These are phyloP conservation scores for Hucho hucho DNA, from an alignment of 2,113 vertebrate genomes.

Conservation along the genomic window DNA sequence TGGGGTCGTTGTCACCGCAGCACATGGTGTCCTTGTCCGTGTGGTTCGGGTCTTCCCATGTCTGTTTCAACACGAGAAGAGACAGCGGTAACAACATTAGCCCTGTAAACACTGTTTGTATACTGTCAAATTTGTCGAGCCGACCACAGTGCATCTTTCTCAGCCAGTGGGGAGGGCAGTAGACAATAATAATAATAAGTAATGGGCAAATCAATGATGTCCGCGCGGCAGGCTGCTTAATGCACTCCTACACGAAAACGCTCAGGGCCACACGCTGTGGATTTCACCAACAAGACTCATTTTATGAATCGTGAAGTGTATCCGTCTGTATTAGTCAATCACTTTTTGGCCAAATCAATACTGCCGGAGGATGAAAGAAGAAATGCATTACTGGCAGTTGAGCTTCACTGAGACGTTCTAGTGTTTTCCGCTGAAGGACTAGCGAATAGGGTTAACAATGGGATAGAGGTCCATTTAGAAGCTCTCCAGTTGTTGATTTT, in stretches of 20 bases:
- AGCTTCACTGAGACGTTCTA: too few relatives aligned
- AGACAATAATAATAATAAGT: not conserved
- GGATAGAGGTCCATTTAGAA: too few relatives aligned
- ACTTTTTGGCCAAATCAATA: not conserved
- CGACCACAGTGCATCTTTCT: not conserved
- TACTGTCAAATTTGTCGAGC: not conserved
- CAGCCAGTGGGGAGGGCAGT: not conserved
- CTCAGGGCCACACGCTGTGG: slow-evolving; percentile 4
- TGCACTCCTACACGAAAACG: not conserved
- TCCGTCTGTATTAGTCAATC: not conserved
- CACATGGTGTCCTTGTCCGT: slow-evolving; percentile 80
- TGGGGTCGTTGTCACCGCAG: slow-evolving; percentile 91
- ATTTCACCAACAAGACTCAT: not conserved
- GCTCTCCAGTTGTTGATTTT: too few relatives aligned
- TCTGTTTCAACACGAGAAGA: slow-evolving; percentile 68
- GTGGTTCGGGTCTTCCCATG: slow-evolving; percentile 92
- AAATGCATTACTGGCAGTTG: too few relatives aligned
- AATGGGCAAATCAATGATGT: not conserved
- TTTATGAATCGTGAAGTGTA: not conserved
- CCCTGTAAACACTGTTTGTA: not conserved
- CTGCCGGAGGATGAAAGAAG: not conserved
- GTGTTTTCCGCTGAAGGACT: too few relatives aligned
- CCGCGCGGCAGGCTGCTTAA: not conserved
- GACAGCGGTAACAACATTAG: not conserved
- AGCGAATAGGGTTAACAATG: not conserved